Percentiles rank a stretch among this genome's conserved stretches.
Evolutionary conservation across 2,113 vertebrate genomes (phyloP).

Genomic region (Falcunculus frontatus): DNA sequence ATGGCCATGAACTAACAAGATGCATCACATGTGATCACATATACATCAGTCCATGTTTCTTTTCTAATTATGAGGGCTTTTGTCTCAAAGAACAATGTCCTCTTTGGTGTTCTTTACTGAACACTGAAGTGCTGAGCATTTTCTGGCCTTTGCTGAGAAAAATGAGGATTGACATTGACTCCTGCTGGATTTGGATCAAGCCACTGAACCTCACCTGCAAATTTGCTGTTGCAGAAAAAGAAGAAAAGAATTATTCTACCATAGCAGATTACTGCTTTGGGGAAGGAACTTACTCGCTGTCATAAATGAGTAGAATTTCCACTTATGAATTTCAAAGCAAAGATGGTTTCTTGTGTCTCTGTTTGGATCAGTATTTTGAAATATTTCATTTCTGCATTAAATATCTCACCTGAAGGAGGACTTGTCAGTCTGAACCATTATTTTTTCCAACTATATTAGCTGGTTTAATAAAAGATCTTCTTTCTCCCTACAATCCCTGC

Average conservation of each 20-base stretch:
- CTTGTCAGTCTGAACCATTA: not conserved
- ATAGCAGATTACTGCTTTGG: conserved; percentile 19
- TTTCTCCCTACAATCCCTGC: not conserved
- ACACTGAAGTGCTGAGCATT: not conserved
- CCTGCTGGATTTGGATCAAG: not conserved
- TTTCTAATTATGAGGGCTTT: not conserved
- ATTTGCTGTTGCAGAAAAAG: conserved; percentile 35
- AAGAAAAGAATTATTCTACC: conserved; percentile 27
- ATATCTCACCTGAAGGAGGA: not conserved
- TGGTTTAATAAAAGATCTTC: not conserved
- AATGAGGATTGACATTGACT: conserved; percentile 31
- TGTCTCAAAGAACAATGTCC: not conserved
- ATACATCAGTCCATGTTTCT: not conserved
- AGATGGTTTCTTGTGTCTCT: not conserved
- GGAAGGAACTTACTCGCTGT: not conserved
- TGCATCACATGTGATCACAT: not conserved
- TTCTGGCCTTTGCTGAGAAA: not conserved
- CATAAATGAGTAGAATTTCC: not conserved
- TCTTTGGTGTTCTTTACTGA: not conserved
- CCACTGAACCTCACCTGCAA: conserved; percentile 18
- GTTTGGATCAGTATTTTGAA: not conserved
- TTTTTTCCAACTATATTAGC: not conserved
- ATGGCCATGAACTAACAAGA: not conserved
- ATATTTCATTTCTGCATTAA: not conserved
- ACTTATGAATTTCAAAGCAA: not conserved